Evolutionary conservation across 2,888 invertebrate genomes (phyloP), one percentile per base, ranked within the genome.

Genomic region (Microctonus hyperodae): DNA sequence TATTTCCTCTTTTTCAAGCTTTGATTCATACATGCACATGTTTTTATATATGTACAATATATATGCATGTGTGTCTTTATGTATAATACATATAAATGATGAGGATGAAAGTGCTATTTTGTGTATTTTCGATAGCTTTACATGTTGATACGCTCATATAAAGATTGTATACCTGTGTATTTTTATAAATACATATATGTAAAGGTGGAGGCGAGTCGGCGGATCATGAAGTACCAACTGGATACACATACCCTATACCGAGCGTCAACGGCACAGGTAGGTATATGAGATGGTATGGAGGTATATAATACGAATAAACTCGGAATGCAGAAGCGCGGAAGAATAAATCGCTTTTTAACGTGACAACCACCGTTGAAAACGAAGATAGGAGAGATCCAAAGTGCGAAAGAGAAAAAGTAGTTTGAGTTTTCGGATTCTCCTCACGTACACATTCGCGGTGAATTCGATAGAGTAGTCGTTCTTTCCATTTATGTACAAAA

Each of bases 261-360:
- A 5, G 20, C 16, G n/a, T 44, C 16, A 44, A 20, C 40, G 16
- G 16, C 16, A n/a, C n/a, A n/a, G n/a, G 16, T 6, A 44, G 16
- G 20, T 44, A 44, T 16, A 1, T 7, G 7, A 3, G 3, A 44
- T 16, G 16, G 16, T 10, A 22, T 22, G 20, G 4, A 50, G 31
- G 16, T 13, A 37, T 44, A 56, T 28, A 40, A 20, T 48, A 35
- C 48, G 53, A 64, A 65, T 53, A 67, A 69, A 70, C 58, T 62
- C 48, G 37, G 66, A 71, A 71, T 69, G 64, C 67, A 64, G 58
- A 65, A 59, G 64, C 63, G 63, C 62, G 60, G 61, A 71, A 67
- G 67, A 72, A 73, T 73, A 73, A 72, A 73, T 73, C 69, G 70
- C 60, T 73, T 72, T 73, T 72, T 70, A 73, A 73, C 70, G 68